Base-by-base conservation (phyloP, 2,113 vertebrate species). In the Dermatemys mawii region DNA sequence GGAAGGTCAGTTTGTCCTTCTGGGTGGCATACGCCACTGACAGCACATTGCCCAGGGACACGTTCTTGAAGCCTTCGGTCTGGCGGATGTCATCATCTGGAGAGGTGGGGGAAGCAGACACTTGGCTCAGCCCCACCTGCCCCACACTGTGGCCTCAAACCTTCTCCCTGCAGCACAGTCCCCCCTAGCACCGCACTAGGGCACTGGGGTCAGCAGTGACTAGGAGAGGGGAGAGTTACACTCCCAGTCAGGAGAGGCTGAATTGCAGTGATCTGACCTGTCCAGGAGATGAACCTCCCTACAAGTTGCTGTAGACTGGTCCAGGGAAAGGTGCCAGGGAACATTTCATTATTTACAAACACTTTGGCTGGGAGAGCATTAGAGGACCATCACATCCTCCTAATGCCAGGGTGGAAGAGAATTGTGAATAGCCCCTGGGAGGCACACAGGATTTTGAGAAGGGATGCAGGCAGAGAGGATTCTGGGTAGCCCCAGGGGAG, bases 51-150 rank as follows among this genome's bases (percentile, higher is more conserved):
- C 99, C 99, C 41, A 99, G 97, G 0, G 99, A 99, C 87, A 99
- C 99, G 0, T 99, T 99, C 97, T 99, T 99, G 96, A 99, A 99
- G 82, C 99, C 99, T 83, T 99, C 98, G 0, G 98, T 98, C 97
- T 99, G 99, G 90, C 99, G 98, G 93, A 99, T 98, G 93, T 99
- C 99, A 11, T 99, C 99, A 49, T 99, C 99, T 99, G 78, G 5
- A 88, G 73, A 53, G 86, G 19, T 79, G 44, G 51, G 9, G 78
- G 6, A 27, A 50, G 22, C 51, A 51, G 53, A 67, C 35, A 70
- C 53, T 54, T 53, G 70, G 78, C n/a, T 70, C n/a, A 70, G 21
- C 9, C 19, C n/a, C 63, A 38, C 8, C 32, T 38, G n/a, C 63
- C 32, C 35, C 60, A 17, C 8, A 16, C 60, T 19, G 60, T 67